These are phyloP conservation scores for Chiridota heheva DNA, from an alignment of 35 echinoderm and acorn worm genomes.

Conservation along the genomic window DNA sequence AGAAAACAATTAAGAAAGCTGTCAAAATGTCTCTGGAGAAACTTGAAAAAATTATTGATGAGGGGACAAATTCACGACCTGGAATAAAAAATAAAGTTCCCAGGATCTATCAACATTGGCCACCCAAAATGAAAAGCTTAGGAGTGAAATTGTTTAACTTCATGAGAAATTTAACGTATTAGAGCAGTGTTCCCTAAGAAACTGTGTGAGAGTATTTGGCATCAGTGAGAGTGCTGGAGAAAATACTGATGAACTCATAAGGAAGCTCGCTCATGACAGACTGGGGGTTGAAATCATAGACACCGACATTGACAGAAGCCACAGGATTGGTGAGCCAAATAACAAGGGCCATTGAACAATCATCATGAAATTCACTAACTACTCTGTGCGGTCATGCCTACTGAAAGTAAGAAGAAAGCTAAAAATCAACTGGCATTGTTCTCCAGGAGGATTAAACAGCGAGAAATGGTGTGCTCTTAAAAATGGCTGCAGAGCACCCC, in stretches of 20 bases:
- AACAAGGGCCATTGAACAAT: conserved; percentile 5
- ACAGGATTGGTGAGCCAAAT: conserved; percentile 11
- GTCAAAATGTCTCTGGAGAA: no score
- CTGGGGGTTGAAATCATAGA: not conserved
- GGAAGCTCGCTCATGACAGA: not conserved
- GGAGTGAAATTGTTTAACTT: not conserved
- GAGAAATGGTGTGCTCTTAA: not conserved
- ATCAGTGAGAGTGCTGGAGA: not conserved
- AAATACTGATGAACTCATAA: not conserved
- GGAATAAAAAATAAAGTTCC: no score
- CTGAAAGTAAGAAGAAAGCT: conserved; percentile 9
- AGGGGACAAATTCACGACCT: no score
- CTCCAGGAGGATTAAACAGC: conserved; percentile 14
- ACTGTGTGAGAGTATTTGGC: not conserved
- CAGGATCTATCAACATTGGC: not conserved
- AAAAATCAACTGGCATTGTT: not conserved
- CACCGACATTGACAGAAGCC: conserved; percentile 16
- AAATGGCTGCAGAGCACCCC: not conserved
- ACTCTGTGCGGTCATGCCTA: not conserved
- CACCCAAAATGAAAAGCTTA: not conserved
- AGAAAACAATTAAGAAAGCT: no score
- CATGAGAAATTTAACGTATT: not conserved
- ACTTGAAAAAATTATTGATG: no score
- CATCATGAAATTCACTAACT: conserved; percentile 25
- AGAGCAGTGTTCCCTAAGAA: not conserved